phyloP scores from a whole-genome alignment of 2,888 invertebrate species.

The Brenthis ino region DNA sequence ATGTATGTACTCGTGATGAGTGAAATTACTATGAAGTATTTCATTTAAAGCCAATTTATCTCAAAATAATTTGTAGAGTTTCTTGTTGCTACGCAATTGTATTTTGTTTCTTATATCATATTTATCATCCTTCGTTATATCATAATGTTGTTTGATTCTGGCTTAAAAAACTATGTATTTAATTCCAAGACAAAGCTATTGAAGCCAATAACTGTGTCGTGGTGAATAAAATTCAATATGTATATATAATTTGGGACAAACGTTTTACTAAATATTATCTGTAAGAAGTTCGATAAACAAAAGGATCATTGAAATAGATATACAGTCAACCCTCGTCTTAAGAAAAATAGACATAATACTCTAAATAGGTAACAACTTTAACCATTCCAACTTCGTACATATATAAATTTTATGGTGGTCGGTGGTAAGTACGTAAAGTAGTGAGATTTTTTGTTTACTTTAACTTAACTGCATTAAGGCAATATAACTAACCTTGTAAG shows the following conservation, averaged over 20 bases:
- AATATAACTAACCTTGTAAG: slow-evolving; percentile 6
- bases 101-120: no score
- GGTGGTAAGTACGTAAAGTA: not conserved
- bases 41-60: no score
- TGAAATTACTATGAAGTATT: no score
- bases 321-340: slow-evolving; percentile 41
- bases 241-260: slow-evolving; percentile 4
- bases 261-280: slow-evolving; percentile 22
- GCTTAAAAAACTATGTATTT: no score
- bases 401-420: not conserved
- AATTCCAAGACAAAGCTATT: not conserved
- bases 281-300: slow-evolving; percentile 25
- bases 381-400: slow-evolving; percentile 3
- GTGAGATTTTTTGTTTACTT: not conserved
- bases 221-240: no score
- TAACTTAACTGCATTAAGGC: not conserved
- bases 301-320: slow-evolving; percentile 38
- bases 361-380: slow-evolving; percentile 29
- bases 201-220: no score
- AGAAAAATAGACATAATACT: slow-evolving; percentile 28
- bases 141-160: no score
- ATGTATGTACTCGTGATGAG: no score
- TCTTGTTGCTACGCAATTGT: no score
- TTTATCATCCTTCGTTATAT: no score
- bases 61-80: no score